Evolutionary conservation across 2,113 vertebrate species (phyloP).

Genomic region (Butorides virescens): DNA sequence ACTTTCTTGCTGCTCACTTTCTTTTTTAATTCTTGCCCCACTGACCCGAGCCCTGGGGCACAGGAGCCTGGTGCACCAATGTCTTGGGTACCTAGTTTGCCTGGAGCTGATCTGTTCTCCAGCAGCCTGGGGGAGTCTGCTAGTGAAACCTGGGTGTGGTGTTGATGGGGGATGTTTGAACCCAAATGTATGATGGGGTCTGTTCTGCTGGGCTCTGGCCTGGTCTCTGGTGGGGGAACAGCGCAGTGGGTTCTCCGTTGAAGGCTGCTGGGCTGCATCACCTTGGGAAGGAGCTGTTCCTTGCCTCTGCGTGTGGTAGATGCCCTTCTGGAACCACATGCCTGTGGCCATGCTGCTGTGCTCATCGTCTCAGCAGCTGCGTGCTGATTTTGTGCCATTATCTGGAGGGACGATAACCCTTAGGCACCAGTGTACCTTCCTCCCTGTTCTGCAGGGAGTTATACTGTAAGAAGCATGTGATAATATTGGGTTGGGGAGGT

Average conservation of each 20-base stretch:
- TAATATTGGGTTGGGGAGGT: neutral
- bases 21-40: neutral
- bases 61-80: neutral
- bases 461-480: fast-evolving
- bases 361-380: neutral
- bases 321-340: neutral
- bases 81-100: fast-evolving
- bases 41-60: neutral
- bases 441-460: neutral
- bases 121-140: neutral
- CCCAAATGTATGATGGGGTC: neutral
- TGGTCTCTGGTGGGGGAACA: neutral
- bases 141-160: neutral
- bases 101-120: neutral
- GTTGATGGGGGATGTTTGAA: neutral
- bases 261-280: neutral
- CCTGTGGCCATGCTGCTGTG: neutral
- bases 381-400: neutral
- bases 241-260: fast-evolving
- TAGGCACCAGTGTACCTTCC: neutral
- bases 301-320: neutral
- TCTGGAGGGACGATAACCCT: neutral
- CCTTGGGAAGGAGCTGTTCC: neutral
- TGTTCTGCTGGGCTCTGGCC: neutral
- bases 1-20: neutral